phyloP scores from a whole-genome alignment of 2,888 invertebrate genomes.

The Agrilus biguttatus region DNA sequence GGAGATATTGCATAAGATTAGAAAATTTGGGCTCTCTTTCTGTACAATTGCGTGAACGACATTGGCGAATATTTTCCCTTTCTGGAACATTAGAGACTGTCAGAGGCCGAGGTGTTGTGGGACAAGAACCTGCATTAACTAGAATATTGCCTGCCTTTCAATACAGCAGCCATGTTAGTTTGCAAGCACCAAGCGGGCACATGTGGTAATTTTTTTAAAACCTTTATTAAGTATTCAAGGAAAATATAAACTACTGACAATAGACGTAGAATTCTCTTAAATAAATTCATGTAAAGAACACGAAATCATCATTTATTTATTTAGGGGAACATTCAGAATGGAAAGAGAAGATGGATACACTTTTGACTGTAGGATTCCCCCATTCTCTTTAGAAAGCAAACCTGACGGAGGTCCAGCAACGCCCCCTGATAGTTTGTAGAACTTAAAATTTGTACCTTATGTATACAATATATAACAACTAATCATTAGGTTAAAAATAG shows the following conservation, averaged over 20 bases:
- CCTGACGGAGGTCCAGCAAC: constrained; percentile 46
- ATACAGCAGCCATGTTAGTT: constrained; percentile 92
- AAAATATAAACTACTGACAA: not conserved
- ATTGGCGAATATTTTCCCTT: constrained; percentile 94
- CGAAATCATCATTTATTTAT: constrained; percentile 11
- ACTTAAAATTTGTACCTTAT: too few species aligned
- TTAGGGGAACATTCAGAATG: constrained; percentile 91
- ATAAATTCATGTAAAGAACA: constrained; percentile 1
- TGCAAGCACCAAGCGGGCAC: constrained; percentile 95
- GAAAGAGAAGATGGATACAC: constrained; percentile 93
- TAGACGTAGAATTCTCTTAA: not conserved
- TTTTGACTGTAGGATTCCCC: constrained; percentile 95
- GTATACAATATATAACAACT: too few species aligned
- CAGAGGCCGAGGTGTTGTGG: constrained; percentile 91
- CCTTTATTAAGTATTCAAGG: not conserved
- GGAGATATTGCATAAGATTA: constrained; percentile 94
- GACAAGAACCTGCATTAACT: constrained; percentile 89
- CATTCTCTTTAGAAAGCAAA: constrained; percentile 92
- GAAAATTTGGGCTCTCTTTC: constrained; percentile 84
- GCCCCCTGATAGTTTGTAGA: constrained; percentile 21
- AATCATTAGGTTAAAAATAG: too few species aligned
- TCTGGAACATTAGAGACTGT: constrained; percentile 89
- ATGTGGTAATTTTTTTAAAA: constrained; percentile 61
- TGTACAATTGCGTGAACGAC: constrained; percentile 89
- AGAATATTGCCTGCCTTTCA: constrained; percentile 86